Evolutionary conservation across 2,113 vertebrate species (phyloP), one percentile per base, ranked within the genome.

Genomic region (Riparia riparia): DNA sequence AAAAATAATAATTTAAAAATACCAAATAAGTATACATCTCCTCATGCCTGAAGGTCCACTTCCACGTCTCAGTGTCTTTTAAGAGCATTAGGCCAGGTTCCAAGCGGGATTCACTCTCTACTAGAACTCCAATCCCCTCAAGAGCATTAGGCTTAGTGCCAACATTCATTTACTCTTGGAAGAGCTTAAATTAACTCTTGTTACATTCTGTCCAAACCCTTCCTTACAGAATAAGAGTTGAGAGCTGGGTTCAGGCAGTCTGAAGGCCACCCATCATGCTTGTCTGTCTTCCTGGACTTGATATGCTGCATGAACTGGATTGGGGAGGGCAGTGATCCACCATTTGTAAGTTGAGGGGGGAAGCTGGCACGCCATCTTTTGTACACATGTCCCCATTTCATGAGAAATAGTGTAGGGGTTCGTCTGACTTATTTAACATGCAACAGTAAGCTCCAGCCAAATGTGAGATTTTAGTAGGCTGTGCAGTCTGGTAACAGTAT

Each of bases 91-190:
- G 90, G 85, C 88, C 68, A 86, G 73, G 71, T 88, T 95, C 90
- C 88, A 96, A 34, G 54, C 81, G 53, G 58, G 73, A 79, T 95
- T 94, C 79, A 56, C 50, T 96, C 50, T 78, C 54, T 88, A 45
- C 60, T 93, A 77, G 71, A 92, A 56, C 85, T 93, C 54, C 79
- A 89, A 20, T 94, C 74, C 92, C 72, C 82, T 93, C 34, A 74
- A 93, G 88, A 95, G 85, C 82, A 73, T 96, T 96, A 90, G 95
- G 92, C 90, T 94, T 96, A 89, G 47, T 74, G 93, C 90, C 92
- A 96, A 56, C 64, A 68, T 94, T 95, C 85, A 83, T 86, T 88
- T 91, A 71, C 54, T 92, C 58, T 85, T 86, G 68, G 86, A 96
- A 66, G 70, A 64, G 91, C 70, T 94, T 91, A 95, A 91, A 82